Evolutionary conservation across 2,888 invertebrate species (phyloP).

Genomic region (Spicauda simplicius): DNA sequence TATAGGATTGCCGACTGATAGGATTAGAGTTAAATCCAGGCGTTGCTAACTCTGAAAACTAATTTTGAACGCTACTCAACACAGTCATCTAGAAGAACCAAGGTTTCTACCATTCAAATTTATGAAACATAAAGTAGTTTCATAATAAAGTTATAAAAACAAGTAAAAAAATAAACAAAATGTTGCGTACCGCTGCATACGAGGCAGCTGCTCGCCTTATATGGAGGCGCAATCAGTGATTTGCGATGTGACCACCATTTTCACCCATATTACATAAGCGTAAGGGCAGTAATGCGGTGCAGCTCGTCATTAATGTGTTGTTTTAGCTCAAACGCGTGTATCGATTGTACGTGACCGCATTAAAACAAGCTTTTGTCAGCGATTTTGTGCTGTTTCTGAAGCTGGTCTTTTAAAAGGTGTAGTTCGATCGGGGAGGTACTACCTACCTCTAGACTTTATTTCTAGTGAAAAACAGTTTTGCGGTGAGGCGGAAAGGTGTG

Average conservation of each 20-base stretch:
- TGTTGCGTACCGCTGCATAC: slow-evolving; percentile 16
- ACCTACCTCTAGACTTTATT: no score
- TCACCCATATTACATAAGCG: slow-evolving; percentile 7
- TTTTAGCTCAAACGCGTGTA: slow-evolving; percentile 25
- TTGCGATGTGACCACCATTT: slow-evolving; percentile 7
- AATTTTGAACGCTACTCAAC: no score
- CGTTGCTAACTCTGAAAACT: no score
- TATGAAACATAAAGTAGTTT: background rate
- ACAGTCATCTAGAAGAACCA: no score
- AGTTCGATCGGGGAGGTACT: no score
- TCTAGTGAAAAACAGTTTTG: no score
- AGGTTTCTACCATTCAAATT: no score
- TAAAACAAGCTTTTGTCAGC: slow-evolving; percentile 22
- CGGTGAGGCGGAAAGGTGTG: no score
- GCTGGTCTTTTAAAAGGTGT: background rate
- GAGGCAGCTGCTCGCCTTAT: slow-evolving; percentile 27
- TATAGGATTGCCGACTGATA: no score
- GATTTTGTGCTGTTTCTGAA: slow-evolving; percentile 17
- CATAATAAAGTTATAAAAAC: background rate
- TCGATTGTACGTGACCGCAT: slow-evolving; percentile 33
- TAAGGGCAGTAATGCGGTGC: slow-evolving; percentile 15
- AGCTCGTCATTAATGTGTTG: slow-evolving; percentile 19
- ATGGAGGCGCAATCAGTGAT: slow-evolving; percentile 27
- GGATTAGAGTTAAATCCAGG: no score
- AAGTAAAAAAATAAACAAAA: slow-evolving; percentile 7